Evolutionary conservation across 2,888 invertebrate species (phyloP).

Genomic region (Calameuta pallipes): DNA sequence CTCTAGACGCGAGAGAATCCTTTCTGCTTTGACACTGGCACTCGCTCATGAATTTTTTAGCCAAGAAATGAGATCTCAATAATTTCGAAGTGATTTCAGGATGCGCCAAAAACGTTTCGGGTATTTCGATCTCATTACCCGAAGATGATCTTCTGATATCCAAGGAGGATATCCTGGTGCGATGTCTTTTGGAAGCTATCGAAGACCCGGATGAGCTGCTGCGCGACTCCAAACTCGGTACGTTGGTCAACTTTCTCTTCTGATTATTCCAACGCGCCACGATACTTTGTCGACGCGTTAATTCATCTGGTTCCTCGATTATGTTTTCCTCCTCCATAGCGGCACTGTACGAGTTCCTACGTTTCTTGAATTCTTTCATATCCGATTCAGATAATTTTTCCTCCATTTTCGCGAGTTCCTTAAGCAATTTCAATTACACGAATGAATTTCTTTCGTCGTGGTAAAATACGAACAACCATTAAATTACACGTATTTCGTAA

Average conservation of each 20-base stretch:
- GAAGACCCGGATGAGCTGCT: constrained; percentile 40
- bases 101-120: constrained; percentile 42
- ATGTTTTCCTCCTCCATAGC: constrained; percentile 44
- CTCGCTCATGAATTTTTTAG: constrained; percentile 21
- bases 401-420: not conserved
- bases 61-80: constrained; percentile 21
- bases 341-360: constrained; percentile 51
- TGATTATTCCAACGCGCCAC: constrained; percentile 14
- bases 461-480: not conserved
- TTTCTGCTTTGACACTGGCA: constrained; percentile 21
- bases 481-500: not conserved
- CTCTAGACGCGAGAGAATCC: constrained; percentile 35
- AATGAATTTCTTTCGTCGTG: not conserved
- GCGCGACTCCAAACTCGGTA: constrained; percentile 39
- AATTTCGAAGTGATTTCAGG: constrained; percentile 32
- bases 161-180: constrained; percentile 32
- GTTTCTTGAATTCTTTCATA: constrained; percentile 18
- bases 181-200: constrained; percentile 21
- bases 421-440: not conserved
- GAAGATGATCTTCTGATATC: constrained; percentile 40
- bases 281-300: constrained; percentile 15
- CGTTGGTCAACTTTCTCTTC: constrained; percentile 20
- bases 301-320: constrained; percentile 33
- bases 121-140: constrained; percentile 40
- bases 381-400: not conserved